Conservation (phyloP, 2,113 vertebrate genomes). For the Arenaria interpres region DNA sequence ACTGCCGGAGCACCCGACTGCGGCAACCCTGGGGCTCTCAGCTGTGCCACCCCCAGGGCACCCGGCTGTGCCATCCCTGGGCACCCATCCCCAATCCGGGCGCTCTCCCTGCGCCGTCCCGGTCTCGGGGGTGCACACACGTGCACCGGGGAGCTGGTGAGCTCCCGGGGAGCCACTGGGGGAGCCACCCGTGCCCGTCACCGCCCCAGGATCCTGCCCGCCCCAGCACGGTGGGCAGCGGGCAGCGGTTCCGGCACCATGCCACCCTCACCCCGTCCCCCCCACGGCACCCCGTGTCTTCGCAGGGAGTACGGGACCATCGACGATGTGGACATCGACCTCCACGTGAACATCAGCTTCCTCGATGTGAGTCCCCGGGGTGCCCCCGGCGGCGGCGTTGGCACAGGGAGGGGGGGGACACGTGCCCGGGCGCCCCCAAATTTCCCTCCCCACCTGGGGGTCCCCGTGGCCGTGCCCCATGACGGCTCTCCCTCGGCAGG, state of each 20-base stretch:
- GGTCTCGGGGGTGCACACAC: rapidly evolving
- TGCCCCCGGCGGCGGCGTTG: rapidly evolving
- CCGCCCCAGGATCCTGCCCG: rapidly evolving
- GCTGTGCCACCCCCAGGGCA: not conserved
- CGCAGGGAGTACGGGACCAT: conserved; percentile 96
- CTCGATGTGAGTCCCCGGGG: conserved; percentile 86
- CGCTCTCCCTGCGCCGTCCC: rapidly evolving
- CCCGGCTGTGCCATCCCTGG: too few species aligned
- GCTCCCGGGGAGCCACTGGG: too few species aligned
- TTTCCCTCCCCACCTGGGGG: rapidly evolving
- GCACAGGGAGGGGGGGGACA: rapidly evolving
- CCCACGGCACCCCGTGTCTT: not conserved
- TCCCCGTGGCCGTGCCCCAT: rapidly evolving
- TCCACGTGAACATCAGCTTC: conserved; percentile 97
- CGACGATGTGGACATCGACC: conserved; percentile 97
- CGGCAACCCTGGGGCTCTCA: too few species aligned
- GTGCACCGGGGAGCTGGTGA: too few species aligned
- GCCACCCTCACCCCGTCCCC: not conserved
- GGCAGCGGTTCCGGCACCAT: rapidly evolving
- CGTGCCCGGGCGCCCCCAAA: rapidly evolving
- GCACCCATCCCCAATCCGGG: not conserved
- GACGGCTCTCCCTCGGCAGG: conserved; percentile 70
- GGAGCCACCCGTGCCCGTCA: rapidly evolving
- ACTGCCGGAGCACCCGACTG: not conserved
- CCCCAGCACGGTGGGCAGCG: rapidly evolving